A percentile compares a stretch with the other conserved stretches of the same genome.
Evolutionary conservation across 2,888 invertebrate species (phyloP).

Genomic region (Pandemis corylana): DNA sequence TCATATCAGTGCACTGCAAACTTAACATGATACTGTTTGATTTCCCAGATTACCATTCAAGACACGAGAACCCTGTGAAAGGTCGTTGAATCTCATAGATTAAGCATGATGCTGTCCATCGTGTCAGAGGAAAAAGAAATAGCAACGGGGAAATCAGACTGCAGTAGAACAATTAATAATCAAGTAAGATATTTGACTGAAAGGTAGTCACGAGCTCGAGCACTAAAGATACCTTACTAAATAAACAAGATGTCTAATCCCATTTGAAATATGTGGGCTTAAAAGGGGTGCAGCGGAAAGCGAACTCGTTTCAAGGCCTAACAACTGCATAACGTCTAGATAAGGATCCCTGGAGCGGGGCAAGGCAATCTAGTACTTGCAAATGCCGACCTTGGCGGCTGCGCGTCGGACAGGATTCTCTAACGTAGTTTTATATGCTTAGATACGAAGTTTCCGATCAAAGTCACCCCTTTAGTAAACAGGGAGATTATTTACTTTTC

Average conservation of each 20-base stretch:
- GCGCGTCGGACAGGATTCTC: slow-evolving; percentile 4
- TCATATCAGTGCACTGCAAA: background rate
- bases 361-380: slow-evolving; percentile 18
- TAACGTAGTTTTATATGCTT: background rate
- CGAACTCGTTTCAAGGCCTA: slow-evolving; percentile 21
- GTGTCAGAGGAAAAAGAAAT: too few relatives aligned
- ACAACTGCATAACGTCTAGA: slow-evolving; percentile 30
- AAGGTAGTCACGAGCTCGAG: background rate
- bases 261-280: background rate
- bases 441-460: background rate
- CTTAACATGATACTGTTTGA: background rate
- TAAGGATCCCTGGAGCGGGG: slow-evolving; percentile 31
- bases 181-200: too few relatives aligned
- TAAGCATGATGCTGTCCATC: too few relatives aligned
- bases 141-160: too few relatives aligned
- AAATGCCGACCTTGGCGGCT: slow-evolving; percentile 25
- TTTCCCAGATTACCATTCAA: background rate
- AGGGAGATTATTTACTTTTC: too few relatives aligned
- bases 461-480: too few relatives aligned
- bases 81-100: background rate
- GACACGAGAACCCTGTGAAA: background rate
- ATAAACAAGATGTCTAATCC: slow-evolving; percentile 4
- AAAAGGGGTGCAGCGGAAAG: slow-evolving; percentile 5
- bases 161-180: too few relatives aligned
- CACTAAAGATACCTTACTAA: background rate